Conservation (phyloP, 1,140 invertebrate genomes). For the Parasteatoda tepidariorum region DNA sequence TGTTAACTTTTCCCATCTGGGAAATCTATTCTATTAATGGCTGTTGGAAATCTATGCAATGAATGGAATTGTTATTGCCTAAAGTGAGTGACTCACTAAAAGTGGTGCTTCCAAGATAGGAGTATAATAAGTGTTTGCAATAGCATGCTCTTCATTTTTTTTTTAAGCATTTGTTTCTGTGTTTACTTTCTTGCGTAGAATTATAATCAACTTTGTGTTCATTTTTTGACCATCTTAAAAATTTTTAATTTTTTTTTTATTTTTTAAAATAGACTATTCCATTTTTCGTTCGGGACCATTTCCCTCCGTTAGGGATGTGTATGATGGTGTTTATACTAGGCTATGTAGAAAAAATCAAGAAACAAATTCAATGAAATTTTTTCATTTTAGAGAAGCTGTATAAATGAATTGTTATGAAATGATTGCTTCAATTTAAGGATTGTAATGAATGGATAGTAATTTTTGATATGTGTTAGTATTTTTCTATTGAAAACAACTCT, state of each 20-base stretch:
- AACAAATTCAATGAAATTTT: no score
- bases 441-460: constrained; percentile 10
- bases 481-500: constrained; percentile 36
- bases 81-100: constrained; percentile 28
- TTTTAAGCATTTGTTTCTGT: neutral
- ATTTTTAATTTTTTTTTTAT: neutral
- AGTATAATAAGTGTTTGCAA: neutral
- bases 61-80: neutral
- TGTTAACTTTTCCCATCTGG: neutral
- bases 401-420: no score
- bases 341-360: no score
- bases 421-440: neutral
- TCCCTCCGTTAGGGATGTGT: no score
- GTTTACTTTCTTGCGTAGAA: no score
- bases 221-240: neutral
- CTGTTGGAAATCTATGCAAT: neutral
- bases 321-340: no score
- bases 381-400: no score
- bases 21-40: neutral
- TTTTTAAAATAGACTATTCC: neutral
- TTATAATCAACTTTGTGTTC: neutral
- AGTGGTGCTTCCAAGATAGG: constrained; percentile 35
- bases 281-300: constrained; percentile 18
- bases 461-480: constrained; percentile 45
- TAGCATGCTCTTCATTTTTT: neutral